Evolutionary conservation across 2,888 invertebrate genomes (phyloP), one percentile per base, ranked within the genome.

Genomic region (Eueremaeus valkanovi): DNA sequence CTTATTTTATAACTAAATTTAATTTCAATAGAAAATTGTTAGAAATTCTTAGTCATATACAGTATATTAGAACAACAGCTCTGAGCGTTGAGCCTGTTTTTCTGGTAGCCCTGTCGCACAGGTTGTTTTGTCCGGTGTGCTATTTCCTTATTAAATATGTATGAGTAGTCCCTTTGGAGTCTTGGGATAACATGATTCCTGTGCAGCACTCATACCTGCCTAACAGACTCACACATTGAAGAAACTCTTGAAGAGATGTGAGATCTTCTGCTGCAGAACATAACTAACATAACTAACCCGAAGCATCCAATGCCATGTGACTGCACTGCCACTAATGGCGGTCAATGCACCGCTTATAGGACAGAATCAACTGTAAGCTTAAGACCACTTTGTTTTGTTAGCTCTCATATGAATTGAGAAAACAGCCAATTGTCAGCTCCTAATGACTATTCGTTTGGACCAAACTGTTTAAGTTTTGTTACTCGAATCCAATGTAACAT

Each of bases 131-230:
- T 55, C 55, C 55, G 21, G 18, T 55, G 18, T 27, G 55, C 13
- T 55, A 27, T 55, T 55, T 55, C 55, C 55, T 55, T 55, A 55
- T 55, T 55, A 55, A 55, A 55, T 55, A 55, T 55, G 55, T 55
- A 55, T 55, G 55, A 55, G 55, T 55, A 21, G n/a, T n/a, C n/a
- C n/a, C n/a, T n/a, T n/a, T n/a, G n/a, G n/a, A n/a, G n/a, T n/a
- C n/a, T n/a, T n/a, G n/a, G n/a, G n/a, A n/a, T n/a, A n/a, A n/a
- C n/a, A n/a, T n/a, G n/a, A n/a, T n/a, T n/a, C n/a, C n/a, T n/a
- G n/a, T n/a, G n/a, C n/a, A n/a, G n/a, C n/a, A n/a, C n/a, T n/a
- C n/a, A n/a, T n/a, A n/a, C n/a, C n/a, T n/a, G n/a, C n/a, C n/a
- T n/a, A n/a, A n/a, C n/a, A n/a, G n/a, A n/a, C n/a, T n/a, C n/a